Evolutionary conservation across 2,797 vertebrate species (phyloP), one percentile per base, ranked within the genome.

Genomic region (Schizopygopsis pylzovi): DNA sequence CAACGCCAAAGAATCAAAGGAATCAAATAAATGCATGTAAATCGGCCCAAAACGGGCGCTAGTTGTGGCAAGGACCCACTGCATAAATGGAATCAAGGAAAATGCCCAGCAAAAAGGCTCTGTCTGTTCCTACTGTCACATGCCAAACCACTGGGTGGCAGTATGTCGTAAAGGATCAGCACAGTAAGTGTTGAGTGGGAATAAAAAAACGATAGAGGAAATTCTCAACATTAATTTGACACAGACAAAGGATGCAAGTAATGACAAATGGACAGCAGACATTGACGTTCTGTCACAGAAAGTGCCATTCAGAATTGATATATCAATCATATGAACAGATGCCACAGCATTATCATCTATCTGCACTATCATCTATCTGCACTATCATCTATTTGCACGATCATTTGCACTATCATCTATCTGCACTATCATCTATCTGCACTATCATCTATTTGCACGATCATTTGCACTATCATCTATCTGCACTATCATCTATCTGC

Each of bases 201-300:
- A 39, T 12, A 20, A 71, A 39, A 39, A 41, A n/a, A 12, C 4
- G 0, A 28, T 5, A 70, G 67, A 22, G 67, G 67, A 70, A 22
- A 85, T 90, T 6, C 59, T 90, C 56, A 37, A 86, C 18, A 89
- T 88, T 54, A 89, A 86, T 65, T 11, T 89, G 33, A 90, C 73
- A 65, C 25, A 88, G 16, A 56, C 25, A 39, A 49, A 39, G 20
- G 54, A 65, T 20, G 79, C 9, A 1, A 41, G 28, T 28, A 68
- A 49, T 59, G 82, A 89, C 39, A 33, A 33, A 33, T 33, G 28
- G 28, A 33, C 28, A 33, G 28, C 28, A 33, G 28, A 33, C 28
- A 33, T 33, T 33, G 28, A 33, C 28, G 28, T 33, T 33, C 28
- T 33, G 28, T 33, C 28, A 33, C 28, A 33, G 28, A 33, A 33